Percentiles rank a stretch among this genome's conserved stretches.
Evolutionary conservation across 2,113 vertebrate genomes (phyloP).

Genomic region (Phaethornis superciliosus): DNA sequence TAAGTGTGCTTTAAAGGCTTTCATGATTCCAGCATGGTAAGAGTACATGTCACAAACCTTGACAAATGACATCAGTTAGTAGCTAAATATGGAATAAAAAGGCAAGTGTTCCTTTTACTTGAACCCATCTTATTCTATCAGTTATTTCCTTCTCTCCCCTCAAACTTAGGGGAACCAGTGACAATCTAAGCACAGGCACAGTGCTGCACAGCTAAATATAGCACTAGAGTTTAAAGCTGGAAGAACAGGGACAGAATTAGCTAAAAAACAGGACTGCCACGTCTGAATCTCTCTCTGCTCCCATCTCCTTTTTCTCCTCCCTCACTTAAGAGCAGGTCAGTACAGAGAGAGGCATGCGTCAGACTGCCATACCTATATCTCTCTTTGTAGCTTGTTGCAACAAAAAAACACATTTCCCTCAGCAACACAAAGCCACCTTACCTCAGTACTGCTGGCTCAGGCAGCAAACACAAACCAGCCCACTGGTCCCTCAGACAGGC

Average conservation of each 20-base stretch:
- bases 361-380: not conserved
- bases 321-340: not conserved
- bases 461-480: accelerated
- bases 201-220: not conserved
- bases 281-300: not conserved
- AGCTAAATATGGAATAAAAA: not conserved
- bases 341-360: not conserved
- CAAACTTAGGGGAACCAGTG: not conserved
- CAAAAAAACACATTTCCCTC: not conserved
- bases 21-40: not conserved
- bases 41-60: not conserved
- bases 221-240: accelerated
- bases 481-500: not conserved
- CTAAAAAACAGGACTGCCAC: not conserved
- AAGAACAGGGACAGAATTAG: not conserved
- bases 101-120: not conserved
- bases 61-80: not conserved
- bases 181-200: not conserved
- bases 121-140: not conserved
- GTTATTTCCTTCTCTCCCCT: not conserved
- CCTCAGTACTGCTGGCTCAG: not conserved
- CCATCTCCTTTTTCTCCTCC: not conserved
- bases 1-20: not conserved
- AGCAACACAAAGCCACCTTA: not conserved
- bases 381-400: not conserved